These are phyloP conservation scores for Cyanoliseus patagonus DNA, from an alignment of 2,113 vertebrate species.

Conservation along the genomic window DNA sequence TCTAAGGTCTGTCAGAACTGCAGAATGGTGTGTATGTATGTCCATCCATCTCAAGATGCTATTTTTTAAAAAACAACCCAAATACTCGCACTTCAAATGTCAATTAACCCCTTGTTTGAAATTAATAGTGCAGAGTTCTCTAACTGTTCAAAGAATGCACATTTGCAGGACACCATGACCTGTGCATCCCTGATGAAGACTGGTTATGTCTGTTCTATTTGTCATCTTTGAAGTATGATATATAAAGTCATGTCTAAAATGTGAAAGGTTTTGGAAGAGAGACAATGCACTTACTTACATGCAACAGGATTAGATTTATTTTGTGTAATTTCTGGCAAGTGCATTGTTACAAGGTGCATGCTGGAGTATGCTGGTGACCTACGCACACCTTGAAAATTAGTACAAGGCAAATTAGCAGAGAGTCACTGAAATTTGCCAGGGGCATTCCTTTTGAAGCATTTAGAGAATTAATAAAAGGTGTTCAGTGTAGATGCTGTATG, in stretches of 20 bases:
- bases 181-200: not conserved
- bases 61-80: not conserved
- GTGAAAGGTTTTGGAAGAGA: not conserved
- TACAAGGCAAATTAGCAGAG: conserved; percentile 48
- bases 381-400: conserved; percentile 22
- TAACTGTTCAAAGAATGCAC: not conserved
- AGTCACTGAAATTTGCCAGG: conserved; percentile 18
- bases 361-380: not conserved
- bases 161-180: not conserved
- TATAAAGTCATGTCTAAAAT: not conserved
- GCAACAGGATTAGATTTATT: not conserved
- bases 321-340: not conserved
- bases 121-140: not conserved
- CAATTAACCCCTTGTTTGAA: not conserved
- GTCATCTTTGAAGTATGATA: not conserved
- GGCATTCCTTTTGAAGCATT: not conserved
- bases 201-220: not conserved
- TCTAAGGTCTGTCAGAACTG: not conserved
- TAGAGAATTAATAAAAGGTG: not conserved
- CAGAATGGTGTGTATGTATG: not conserved
- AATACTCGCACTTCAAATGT: not conserved
- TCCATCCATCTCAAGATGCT: not conserved
- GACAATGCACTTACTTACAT: not conserved
- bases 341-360: not conserved
- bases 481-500: not conserved